Evolutionary conservation across 2,888 invertebrate genomes (phyloP).

Genomic region (Archips xylosteana): DNA sequence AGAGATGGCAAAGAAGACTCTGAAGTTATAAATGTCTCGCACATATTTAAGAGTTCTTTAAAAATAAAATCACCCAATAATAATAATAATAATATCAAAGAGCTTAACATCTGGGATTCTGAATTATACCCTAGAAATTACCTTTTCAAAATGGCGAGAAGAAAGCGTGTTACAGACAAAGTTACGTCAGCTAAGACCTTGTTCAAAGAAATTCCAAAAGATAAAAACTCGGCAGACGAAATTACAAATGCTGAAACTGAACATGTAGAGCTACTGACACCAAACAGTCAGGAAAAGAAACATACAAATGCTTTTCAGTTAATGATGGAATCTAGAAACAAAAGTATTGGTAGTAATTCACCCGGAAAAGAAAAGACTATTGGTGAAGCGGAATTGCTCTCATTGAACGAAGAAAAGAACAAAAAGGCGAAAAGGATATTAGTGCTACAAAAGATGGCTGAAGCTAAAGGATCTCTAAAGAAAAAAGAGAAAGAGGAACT

Average conservation of each 20-base stretch:
- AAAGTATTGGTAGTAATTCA: constrained; percentile 87
- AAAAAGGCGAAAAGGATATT: constrained; percentile 79
- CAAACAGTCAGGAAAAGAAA: constrained; percentile 57
- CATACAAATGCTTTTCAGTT: constrained; percentile 87
- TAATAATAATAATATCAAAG: constrained; percentile 48
- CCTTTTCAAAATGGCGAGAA: constrained; percentile 71
- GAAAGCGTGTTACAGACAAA: constrained; percentile 53
- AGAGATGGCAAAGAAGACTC: constrained; percentile 76
- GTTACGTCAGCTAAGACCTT: constrained; percentile 39
- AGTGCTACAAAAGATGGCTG: constrained; percentile 87
- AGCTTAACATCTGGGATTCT: constrained; percentile 44
- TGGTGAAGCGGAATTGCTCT: constrained; percentile 58
- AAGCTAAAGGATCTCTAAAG: constrained; percentile 85
- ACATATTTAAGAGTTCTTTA: constrained; percentile 62
- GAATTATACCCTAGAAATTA: constrained; percentile 66
- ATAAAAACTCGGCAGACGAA: constrained; percentile 3
- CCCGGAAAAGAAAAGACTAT: constrained; percentile 82
- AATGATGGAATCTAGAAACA: constrained; percentile 88
- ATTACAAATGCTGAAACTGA: background rate
- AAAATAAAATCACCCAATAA: constrained; percentile 67
- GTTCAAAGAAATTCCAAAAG: constrained; percentile 21
- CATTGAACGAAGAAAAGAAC: constrained; percentile 60
- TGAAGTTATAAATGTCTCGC: constrained; percentile 75
- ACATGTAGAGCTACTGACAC: constrained; percentile 8
- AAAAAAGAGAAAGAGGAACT: constrained; percentile 86